phyloP scores from a whole-genome alignment of 2,888 invertebrate species.

The Galerucella calmariensis region DNA sequence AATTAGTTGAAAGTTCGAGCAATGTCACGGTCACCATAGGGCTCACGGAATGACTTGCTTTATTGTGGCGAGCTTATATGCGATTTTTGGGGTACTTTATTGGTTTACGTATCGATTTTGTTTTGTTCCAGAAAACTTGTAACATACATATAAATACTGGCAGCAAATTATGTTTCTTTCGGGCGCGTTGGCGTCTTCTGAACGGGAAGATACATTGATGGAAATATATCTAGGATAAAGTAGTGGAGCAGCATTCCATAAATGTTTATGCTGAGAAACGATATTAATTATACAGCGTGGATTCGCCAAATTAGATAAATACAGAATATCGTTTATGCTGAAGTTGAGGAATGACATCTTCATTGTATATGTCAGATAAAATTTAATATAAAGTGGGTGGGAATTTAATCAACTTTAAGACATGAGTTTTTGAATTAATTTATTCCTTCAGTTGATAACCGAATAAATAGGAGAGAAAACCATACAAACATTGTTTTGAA shows the following conservation, averaged over 20 bases:
- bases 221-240: background rate
- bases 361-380: background rate
- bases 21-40: constrained; percentile 2
- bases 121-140: constrained; percentile 15
- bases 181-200: background rate
- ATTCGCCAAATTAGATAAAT: background rate
- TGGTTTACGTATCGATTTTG: constrained; percentile 3
- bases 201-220: background rate
- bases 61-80: background rate
- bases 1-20: constrained; percentile 1
- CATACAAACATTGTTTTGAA: too few relatives aligned
- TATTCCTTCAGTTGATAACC: too few relatives aligned
- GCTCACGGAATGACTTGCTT: background rate
- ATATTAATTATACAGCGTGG: background rate
- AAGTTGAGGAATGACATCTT: background rate
- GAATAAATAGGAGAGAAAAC: too few relatives aligned
- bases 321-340: background rate
- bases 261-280: background rate
- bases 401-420: too few relatives aligned
- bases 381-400: too few relatives aligned
- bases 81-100: background rate
- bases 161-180: background rate
- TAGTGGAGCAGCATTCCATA: background rate
- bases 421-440: too few relatives aligned
- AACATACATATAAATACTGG: background rate